These are phyloP conservation scores for Dryadula phaetusa DNA, from an alignment of 2,888 invertebrate genomes.

Conservation along the genomic window DNA sequence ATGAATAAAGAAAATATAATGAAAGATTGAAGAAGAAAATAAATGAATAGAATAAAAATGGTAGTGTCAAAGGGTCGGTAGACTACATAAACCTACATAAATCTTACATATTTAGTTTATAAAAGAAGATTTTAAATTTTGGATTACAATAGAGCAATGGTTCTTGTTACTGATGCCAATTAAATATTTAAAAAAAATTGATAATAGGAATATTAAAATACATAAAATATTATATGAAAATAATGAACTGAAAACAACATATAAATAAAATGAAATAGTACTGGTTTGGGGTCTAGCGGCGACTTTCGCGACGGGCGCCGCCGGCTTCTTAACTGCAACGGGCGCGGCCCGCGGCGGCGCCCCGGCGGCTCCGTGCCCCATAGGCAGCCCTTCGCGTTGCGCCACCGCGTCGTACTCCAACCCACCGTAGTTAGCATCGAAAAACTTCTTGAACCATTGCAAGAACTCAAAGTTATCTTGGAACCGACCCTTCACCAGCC, in stretches of 20 bases:
- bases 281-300: slow-evolving; percentile 86
- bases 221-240: neutral
- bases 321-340: slow-evolving; percentile 70
- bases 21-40: neutral
- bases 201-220: slow-evolving; percentile 33
- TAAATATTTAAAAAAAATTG: slow-evolving; percentile 6
- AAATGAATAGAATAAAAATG: neutral
- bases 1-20: slow-evolving; percentile 4
- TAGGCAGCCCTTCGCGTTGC: slow-evolving; percentile 92
- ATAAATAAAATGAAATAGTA: slow-evolving; percentile 71
- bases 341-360: slow-evolving; percentile 81
- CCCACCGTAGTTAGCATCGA: slow-evolving; percentile 99
- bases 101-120: slow-evolving; percentile 12
- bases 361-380: slow-evolving; percentile 90
- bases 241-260: slow-evolving; percentile 44
- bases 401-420: slow-evolving; percentile 95
- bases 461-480: slow-evolving; percentile 99
- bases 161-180: slow-evolving; percentile 22
- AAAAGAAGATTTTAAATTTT: neutral
- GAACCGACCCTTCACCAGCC: slow-evolving; percentile 98
- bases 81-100: slow-evolving; percentile 22
- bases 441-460: slow-evolving; percentile 99
- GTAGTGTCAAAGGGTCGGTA: slow-evolving; percentile 30
- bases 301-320: slow-evolving; percentile 83
- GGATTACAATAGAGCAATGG: slow-evolving; percentile 24